Base-by-base conservation (phyloP, 2,888 invertebrate species). In the Lordiphosa fenestrarum region DNA sequence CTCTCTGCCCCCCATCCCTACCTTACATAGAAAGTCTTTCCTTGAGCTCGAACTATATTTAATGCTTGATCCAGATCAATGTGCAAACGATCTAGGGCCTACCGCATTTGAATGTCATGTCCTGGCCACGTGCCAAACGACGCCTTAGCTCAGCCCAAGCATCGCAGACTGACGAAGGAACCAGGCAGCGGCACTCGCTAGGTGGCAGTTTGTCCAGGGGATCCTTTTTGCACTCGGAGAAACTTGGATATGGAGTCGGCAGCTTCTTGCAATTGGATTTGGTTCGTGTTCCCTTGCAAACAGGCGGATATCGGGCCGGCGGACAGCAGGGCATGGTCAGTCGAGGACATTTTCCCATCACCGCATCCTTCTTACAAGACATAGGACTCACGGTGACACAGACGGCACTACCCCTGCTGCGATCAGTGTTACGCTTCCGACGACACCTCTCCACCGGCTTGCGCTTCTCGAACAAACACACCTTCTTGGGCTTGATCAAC, bases 161-260 rank as follows among this genome's bases (percentile, higher is more conserved):
- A 47, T 81, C 83, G 30, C 80, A 81, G 0, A 56, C 23, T 1
- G 58, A 44, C 0, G 51, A 39, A 0, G 25, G 0, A 1, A 7
- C 19, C 0, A 74, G 44, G 52, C 80, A 84, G 0, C 1, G 2
- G 33, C 80, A 81, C 21, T 81, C 80, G 3, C 0, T 15, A 0
- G 70, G 70, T 0, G 73, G 67, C 0, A 4, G 0, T 0, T 9
- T 7, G 0, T 30, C 2, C 0, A 41, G 4, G 0, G 56, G 25
- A 0, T 74, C 80, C 33, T 39, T 66, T 3, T 56, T 12, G 52
- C 80, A 81, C 35, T 84, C 80, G 0, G 80, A 84, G 38, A 68
- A 81, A 36, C 85, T 78, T 0, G 80, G 80, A 49, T 81, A 81
- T 0, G 83, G 80, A 0, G 85, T 35, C 6, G 9, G 48, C 0